A percentile compares a stretch with the other conserved stretches of the same genome.
These are phyloP conservation scores for Endomychus coccineus DNA, from an alignment of 2,888 invertebrate genomes.

Conservation along the genomic window DNA sequence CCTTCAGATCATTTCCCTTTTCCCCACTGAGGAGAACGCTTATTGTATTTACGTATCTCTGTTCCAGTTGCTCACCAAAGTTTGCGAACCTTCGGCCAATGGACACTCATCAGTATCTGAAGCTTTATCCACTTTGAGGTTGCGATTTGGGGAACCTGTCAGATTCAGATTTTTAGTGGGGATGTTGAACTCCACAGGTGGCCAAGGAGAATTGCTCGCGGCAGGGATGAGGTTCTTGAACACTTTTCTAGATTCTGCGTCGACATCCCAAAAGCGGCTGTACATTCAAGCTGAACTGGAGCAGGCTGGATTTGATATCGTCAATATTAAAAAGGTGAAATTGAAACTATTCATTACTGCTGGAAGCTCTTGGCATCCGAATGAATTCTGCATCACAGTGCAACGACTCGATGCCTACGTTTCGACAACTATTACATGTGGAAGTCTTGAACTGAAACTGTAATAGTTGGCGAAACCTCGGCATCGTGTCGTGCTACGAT, in stretches of 20 bases:
- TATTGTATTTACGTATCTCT: slow-evolving; percentile 1
- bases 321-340: slow-evolving; percentile 53
- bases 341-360: too few species aligned
- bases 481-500: too few species aligned
- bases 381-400: too few species aligned
- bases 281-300: slow-evolving; percentile 81
- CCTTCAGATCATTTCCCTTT: too few species aligned
- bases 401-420: too few species aligned
- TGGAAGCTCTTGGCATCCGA: too few species aligned
- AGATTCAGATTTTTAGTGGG: slow-evolving; percentile 86
- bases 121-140: slow-evolving; percentile 78
- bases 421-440: too few species aligned
- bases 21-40: too few species aligned
- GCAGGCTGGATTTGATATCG: slow-evolving; percentile 70
- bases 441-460: too few species aligned
- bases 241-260: slow-evolving; percentile 69
- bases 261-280: slow-evolving; percentile 65
- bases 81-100: slow-evolving; percentile 64
- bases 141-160: slow-evolving; percentile 87
- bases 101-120: slow-evolving; percentile 86
- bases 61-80: slow-evolving; percentile 71
- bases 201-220: slow-evolving; percentile 62
- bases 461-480: too few species aligned
- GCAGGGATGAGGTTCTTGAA: slow-evolving; percentile 81
- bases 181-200: slow-evolving; percentile 72